A percentile compares a stretch with the other conserved stretches of the same genome.
These are phyloP conservation scores for Plectropomus leopardus DNA, from an alignment of 2,113 vertebrate genomes.

Conservation along the genomic window DNA sequence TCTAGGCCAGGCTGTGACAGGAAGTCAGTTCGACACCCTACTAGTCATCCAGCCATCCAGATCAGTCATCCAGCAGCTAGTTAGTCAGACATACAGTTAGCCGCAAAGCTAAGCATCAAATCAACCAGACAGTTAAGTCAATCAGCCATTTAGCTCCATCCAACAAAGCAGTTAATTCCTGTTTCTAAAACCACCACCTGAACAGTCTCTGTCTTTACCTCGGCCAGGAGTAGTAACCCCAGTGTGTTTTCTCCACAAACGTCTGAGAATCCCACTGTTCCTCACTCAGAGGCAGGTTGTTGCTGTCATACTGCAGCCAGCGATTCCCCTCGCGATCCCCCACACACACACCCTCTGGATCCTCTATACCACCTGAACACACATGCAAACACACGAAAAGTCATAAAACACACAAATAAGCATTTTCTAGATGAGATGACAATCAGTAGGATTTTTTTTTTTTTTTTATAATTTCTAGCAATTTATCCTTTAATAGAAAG, in stretches of 20 bases:
- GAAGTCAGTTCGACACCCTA: slow-evolving; percentile 62
- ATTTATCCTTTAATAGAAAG: slow-evolving; percentile 23
- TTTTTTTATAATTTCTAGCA: slow-evolving; percentile 11
- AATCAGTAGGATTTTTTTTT: slow-evolving; percentile 1
- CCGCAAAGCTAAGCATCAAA: too few species aligned
- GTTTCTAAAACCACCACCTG: slow-evolving; percentile 28
- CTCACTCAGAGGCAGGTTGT: slow-evolving; percentile 88
- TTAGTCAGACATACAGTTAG: too few species aligned
- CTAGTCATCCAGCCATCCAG: slow-evolving; percentile 51
- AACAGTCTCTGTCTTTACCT: slow-evolving; percentile 77
- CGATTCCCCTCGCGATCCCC: slow-evolving; percentile 93
- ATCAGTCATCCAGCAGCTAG: slow-evolving; percentile 56
- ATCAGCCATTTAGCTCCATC: slow-evolving; percentile 54
- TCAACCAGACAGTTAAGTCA: too few species aligned
- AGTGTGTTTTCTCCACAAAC: slow-evolving; percentile 97
- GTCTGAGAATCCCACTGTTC: slow-evolving; percentile 89
- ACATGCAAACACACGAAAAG: slow-evolving; percentile 6
- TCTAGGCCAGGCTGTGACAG: slow-evolving; percentile 72
- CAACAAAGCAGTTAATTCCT: slow-evolving; percentile 49
- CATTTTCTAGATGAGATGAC: background rate
- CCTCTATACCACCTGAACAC: slow-evolving; percentile 86
- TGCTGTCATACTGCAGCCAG: slow-evolving; percentile 94
- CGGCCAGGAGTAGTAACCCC: slow-evolving; percentile 96
- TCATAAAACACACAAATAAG: background rate
- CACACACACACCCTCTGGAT: slow-evolving; percentile 83